phyloP scores from a whole-genome alignment of 2,797 vertebrate genomes.

The Acanthurus tractus region DNA sequence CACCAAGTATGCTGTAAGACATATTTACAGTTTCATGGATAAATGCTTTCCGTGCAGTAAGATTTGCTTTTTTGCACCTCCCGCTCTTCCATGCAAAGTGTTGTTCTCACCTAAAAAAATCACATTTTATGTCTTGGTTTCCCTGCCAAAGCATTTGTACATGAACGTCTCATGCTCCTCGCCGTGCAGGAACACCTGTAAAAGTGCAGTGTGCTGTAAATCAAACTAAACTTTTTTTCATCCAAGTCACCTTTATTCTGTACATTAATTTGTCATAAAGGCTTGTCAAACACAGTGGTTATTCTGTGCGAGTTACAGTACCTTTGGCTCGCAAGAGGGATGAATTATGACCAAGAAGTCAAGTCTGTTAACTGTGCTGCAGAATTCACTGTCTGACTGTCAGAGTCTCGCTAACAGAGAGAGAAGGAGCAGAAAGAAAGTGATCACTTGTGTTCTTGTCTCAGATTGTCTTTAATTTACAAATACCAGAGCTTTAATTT shows the following conservation, averaged over 20 bases:
- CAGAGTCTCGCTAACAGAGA: slow-evolving; percentile 4
- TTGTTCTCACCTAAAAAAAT: slow-evolving; percentile 3
- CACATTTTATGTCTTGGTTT: not conserved
- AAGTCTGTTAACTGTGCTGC: slow-evolving; percentile 1
- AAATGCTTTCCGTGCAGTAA: no score
- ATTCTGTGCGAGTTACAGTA: not conserved
- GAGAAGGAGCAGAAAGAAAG: not conserved
- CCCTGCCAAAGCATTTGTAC: no score
- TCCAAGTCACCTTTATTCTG: slow-evolving; percentile 10
- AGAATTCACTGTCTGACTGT: slow-evolving; percentile 20
- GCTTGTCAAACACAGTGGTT: slow-evolving; percentile 25
- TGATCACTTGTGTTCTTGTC: not conserved
- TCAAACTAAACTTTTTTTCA: slow-evolving; percentile 29
- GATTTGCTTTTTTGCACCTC: no score
- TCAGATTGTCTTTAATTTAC: not conserved
- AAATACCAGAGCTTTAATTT: not conserved
- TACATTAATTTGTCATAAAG: slow-evolving; percentile 14
- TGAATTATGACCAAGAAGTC: slow-evolving; percentile 11
- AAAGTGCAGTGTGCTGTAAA: slow-evolving; percentile 30
- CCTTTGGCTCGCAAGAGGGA: slow-evolving; percentile 7
- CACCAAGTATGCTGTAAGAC: no score
- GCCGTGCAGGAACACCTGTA: slow-evolving; percentile 24
- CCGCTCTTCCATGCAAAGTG: no score
- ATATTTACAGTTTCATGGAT: no score
- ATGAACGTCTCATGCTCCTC: not conserved